These are phyloP conservation scores for Anomalospiza imberbis DNA, from an alignment of 2,797 vertebrate genomes.

Conservation along the genomic window DNA sequence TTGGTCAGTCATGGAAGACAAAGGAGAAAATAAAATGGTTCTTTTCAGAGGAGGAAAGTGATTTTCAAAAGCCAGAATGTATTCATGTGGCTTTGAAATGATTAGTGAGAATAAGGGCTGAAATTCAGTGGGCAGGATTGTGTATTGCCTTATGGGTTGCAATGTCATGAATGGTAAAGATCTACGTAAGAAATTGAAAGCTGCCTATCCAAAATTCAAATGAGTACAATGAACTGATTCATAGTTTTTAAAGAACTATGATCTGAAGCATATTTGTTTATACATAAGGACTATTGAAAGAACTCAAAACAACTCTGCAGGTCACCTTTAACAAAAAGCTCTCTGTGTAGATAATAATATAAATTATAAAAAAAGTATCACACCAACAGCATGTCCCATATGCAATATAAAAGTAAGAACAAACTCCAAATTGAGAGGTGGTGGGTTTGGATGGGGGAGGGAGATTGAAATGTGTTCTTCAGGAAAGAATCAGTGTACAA, in stretches of 20 bases:
- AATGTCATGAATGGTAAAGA: not conserved
- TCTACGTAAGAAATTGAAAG: not conserved
- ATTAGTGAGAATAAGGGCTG: not conserved
- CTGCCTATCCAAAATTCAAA: not conserved
- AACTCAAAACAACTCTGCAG: not conserved
- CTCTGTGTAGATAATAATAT: not conserved
- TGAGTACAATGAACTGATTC: not conserved
- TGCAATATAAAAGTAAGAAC: not conserved
- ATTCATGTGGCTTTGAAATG: not conserved
- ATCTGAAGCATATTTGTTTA: not conserved
- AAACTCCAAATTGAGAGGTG: not conserved
- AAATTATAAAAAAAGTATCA: not conserved
- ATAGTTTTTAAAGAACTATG: not conserved
- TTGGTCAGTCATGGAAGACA: not conserved
- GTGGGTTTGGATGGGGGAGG: not conserved
- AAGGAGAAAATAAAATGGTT: not conserved
- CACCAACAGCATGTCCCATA: not conserved
- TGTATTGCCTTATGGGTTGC: not conserved
- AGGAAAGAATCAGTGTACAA: slow-evolving; percentile 25
- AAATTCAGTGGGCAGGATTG: not conserved
- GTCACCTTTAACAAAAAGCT: not conserved
- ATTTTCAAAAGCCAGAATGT: not conserved
- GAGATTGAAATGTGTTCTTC: not conserved
- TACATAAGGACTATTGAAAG: not conserved
- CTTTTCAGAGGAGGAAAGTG: not conserved